Conservation (phyloP, 1,140 invertebrate species). For the Drosophila varians region DNA sequence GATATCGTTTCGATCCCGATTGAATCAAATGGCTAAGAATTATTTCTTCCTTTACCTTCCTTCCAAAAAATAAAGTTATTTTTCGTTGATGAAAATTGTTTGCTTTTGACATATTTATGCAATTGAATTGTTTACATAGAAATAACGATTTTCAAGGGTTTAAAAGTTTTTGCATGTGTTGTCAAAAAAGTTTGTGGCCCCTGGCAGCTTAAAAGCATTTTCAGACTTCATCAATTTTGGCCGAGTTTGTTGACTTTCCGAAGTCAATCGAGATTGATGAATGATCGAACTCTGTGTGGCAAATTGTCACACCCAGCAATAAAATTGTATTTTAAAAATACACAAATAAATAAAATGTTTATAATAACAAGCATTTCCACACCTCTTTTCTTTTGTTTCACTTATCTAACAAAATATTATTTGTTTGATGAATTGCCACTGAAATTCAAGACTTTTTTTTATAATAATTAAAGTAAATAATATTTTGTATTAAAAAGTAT, state of each 20-base stretch:
- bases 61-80: constrained; percentile 16
- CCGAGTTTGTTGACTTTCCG: constrained; percentile 22
- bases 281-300: constrained; percentile 15
- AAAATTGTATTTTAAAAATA: background rate
- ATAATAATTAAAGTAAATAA: too few relatives aligned
- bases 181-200: constrained; percentile 45
- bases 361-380: background rate
- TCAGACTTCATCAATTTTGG: constrained; percentile 61
- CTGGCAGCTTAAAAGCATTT: constrained; percentile 42
- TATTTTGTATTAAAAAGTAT: too few relatives aligned
- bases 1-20: constrained; percentile 53
- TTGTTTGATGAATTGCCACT: too few relatives aligned
- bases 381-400: too few relatives aligned
- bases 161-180: constrained; percentile 28
- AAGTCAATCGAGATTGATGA: constrained; percentile 52
- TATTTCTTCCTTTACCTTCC: constrained; percentile 47
- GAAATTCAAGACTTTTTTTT: too few relatives aligned
- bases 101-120: constrained; percentile 61
- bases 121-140: constrained; percentile 74
- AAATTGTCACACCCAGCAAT: constrained; percentile 30
- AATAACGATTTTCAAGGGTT: constrained; percentile 59
- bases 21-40: constrained; percentile 71
- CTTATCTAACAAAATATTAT: too few relatives aligned
- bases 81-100: background rate
- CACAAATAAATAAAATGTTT: background rate